A percentile compares a stretch with the other conserved stretches of the same genome.
These are phyloP conservation scores for Notolepis coatsorum DNA, from an alignment of 2,797 vertebrate genomes.

Conservation along the genomic window DNA sequence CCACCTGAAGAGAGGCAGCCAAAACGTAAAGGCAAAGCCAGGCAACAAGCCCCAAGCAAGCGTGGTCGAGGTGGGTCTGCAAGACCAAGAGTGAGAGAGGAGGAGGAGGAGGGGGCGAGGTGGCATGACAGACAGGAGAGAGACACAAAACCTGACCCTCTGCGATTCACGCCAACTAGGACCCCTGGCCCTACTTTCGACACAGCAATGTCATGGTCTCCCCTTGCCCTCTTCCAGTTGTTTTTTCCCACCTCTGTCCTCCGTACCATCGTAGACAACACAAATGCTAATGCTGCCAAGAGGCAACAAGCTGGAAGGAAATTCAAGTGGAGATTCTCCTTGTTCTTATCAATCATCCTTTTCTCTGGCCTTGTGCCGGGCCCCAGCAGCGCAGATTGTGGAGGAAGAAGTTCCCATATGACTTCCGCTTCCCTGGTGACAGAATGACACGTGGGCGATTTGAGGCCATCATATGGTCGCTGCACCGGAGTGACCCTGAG, in stretches of 20 bases:
- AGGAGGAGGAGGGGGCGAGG: neutral
- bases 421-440: neutral
- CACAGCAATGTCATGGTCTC: neutral
- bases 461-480: neutral
- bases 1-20: too few relatives aligned
- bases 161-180: too few relatives aligned
- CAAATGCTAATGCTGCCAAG: conserved; percentile 12
- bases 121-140: too few relatives aligned
- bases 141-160: too few relatives aligned
- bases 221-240: conserved; percentile 21
- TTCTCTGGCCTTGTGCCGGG: conserved; percentile 29
- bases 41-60: too few relatives aligned
- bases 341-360: conserved; percentile 15
- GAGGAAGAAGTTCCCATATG: neutral
- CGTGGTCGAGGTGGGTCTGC: too few relatives aligned
- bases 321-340: conserved; percentile 8
- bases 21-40: too few relatives aligned
- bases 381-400: neutral
- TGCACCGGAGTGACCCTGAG: conserved; percentile 18
- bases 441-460: conserved; percentile 8
- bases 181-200: neutral
- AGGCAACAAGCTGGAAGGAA: neutral
- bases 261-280: conserved; percentile 12
- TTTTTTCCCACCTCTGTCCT: conserved; percentile 17
- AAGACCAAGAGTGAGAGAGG: too few relatives aligned